Base-by-base conservation (phyloP, 2,797 vertebrate species). In the Pempheris klunzingeri region DNA sequence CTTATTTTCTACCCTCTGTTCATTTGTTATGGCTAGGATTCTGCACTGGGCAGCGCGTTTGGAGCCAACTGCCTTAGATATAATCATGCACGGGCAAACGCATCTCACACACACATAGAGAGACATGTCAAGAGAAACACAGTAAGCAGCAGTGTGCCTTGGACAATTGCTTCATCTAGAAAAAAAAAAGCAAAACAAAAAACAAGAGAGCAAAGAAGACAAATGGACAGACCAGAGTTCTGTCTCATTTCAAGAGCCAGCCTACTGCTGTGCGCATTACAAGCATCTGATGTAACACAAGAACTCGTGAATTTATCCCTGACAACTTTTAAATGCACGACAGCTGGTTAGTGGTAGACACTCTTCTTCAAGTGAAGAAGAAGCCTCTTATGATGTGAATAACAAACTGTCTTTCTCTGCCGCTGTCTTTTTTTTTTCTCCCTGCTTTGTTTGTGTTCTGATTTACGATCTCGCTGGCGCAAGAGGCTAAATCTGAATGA, bases 21-120 rank as follows among this genome's bases (percentile, higher is more conserved):
- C 90, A 89, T 94, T 94, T 94, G 92, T 93, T 93, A 95, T 92
- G 92, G 92, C 92, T 90, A 78, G 79, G 87, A 94, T 94, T 95
- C 90, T 95, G 94, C 94, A 94, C 91, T 92, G 93, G 93, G 82
- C 91, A 94, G 94, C 92, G 91, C 13, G 88, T 94, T 95, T 93
- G 88, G 87, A 93, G 93, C 94, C 93, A 94, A 93, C 83, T 68
- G 82, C 69, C 84, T 89, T 69, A 77, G 88, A 91, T 90, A 88
- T 76, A 81, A 88, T 82, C 87, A 84, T 50, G 75, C 87, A 74
- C 69, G 32, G 64, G 72, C 59, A 59, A 68, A 69, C n/a, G 69
- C 65, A 73, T 77, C 71, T 4, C 76, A 32, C 74, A 62, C 58
- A 47, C 28, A 50, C 17, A 71, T 13, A 74, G 32, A 57, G 15